Conservation (phyloP, 2,113 vertebrate species). For the Pseudorasbora parva region DNA sequence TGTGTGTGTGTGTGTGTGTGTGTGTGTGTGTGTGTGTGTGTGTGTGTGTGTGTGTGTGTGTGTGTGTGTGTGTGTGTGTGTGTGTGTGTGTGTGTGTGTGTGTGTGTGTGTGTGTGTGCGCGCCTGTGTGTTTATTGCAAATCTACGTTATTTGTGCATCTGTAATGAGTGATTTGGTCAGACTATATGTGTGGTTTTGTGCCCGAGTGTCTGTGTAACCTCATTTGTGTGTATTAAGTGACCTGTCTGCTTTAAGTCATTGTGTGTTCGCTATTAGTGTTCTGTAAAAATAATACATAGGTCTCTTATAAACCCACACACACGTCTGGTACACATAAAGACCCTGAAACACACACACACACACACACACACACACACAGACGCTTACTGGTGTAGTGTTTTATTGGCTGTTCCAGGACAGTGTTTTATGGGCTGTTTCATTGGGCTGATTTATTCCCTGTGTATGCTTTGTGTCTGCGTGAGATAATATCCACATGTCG, state of each 20-base stretch:
- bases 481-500: slow-evolving; percentile 74
- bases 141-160: slow-evolving; percentile 33
- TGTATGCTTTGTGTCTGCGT: slow-evolving; percentile 57
- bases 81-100: slow-evolving; percentile 55
- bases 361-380: not conserved
- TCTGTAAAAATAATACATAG: slow-evolving; percentile 26
- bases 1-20: slow-evolving; percentile 35
- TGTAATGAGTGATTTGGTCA: slow-evolving; percentile 30
- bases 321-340: slow-evolving; percentile 18
- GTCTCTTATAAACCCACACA: not conserved
- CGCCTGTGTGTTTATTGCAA: not conserved
- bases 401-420: slow-evolving; percentile 76
- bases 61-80: not conserved
- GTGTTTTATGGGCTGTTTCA: slow-evolving; percentile 82
- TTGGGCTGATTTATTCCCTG: slow-evolving; percentile 77
- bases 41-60: too few relatives aligned
- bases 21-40: slow-evolving; percentile 47
- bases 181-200: slow-evolving; percentile 41
- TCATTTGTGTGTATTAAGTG: slow-evolving; percentile 37
- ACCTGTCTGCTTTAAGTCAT: slow-evolving; percentile 34
- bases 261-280: slow-evolving; percentile 15
- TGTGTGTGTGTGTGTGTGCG: slow-evolving; percentile 9
- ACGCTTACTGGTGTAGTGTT: slow-evolving; percentile 46
- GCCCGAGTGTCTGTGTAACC: slow-evolving; percentile 32
- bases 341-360: slow-evolving; percentile 18